Conservation (phyloP, 2,113 vertebrate species). For the Etia nguti region DNA sequence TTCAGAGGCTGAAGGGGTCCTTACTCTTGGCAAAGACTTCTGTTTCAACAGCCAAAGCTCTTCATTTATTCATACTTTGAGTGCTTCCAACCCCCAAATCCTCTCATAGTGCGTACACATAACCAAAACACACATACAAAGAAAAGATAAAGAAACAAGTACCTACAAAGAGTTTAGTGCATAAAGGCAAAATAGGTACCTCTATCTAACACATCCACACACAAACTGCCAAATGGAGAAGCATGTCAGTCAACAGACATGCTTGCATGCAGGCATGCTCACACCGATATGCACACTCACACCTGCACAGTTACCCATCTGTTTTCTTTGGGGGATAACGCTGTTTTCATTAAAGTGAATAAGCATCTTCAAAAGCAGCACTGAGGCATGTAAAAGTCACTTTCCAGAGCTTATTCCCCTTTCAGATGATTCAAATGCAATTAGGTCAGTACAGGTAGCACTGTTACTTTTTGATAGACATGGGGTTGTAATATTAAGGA, state of each 20-base stretch:
- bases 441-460: slow-evolving; percentile 50
- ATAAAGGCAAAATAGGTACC: not conserved
- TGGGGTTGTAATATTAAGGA: slow-evolving; percentile 1
- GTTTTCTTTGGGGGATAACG: slow-evolving; percentile 65
- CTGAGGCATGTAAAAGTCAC: slow-evolving; percentile 50
- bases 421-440: slow-evolving; percentile 54
- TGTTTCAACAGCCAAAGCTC: slow-evolving; percentile 44
- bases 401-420: slow-evolving; percentile 48
- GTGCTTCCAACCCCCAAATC: slow-evolving; percentile 46
- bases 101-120: slow-evolving; percentile 17
- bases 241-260: slow-evolving; percentile 2
- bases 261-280: not conserved
- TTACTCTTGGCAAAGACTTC: slow-evolving; percentile 39
- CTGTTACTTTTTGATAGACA: slow-evolving; percentile 29
- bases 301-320: slow-evolving; percentile 58
- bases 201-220: slow-evolving; percentile 8
- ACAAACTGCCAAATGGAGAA: not conserved
- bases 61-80: slow-evolving; percentile 67
- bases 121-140: not conserved
- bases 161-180: slow-evolving; percentile 16
- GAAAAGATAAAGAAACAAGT: not conserved
- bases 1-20: slow-evolving; percentile 55
- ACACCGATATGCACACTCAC: not conserved
- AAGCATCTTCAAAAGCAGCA: slow-evolving; percentile 55
- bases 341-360: slow-evolving; percentile 59